Base-by-base conservation (phyloP, 2,888 invertebrate genomes). In the Chloroclystis v-ata region DNA sequence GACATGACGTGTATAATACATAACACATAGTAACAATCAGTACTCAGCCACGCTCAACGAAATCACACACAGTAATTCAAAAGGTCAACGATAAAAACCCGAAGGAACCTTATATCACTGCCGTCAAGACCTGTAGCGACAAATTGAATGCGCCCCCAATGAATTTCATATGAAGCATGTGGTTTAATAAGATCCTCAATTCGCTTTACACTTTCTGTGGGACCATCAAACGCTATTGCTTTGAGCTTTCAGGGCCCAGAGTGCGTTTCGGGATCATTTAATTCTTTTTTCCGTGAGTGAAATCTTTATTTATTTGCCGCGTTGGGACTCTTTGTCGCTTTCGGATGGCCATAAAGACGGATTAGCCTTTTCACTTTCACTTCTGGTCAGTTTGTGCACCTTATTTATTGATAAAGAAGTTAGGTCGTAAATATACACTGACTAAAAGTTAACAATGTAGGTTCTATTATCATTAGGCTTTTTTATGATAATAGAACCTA, bases 291-390 rank as follows among this genome's bases (percentile, higher is more conserved):
- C 48, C 51, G 44, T 49, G 43, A 56, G 56, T 54, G 52, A 56
- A 57, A 56, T 56, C 49, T 50, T 53, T 54, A 52, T 55, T 55
- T 57, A 55, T 57, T 43, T 51, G 45, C 38, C 45, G 44, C 52
- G 28, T 16, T 39, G 49, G 45, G 56, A 16, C 29, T 46, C 24
- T 33, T 49, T 38, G 32, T 47, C 5, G 37, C 40, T 48, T 46
- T 43, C 39, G 35, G 35, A 37, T 26, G 44, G 26, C 47, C 47
- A 43, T 50, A 47, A 40, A 43, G 44, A 43, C 43, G 29, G 50
- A 43, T 43, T 37, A 37, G 25, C 12, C 33, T 44, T 43, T 46
- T 49, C 25, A 52, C 52, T 57, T 52, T 57, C 56, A 37, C 47
- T 40, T 35, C 29, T 43, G 29, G 28, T 13, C 24, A 26, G 24